Evolutionary conservation across 2,888 invertebrate genomes (phyloP), one percentile per base, ranked within the genome.

Genomic region (Hypena proboscidalis): DNA sequence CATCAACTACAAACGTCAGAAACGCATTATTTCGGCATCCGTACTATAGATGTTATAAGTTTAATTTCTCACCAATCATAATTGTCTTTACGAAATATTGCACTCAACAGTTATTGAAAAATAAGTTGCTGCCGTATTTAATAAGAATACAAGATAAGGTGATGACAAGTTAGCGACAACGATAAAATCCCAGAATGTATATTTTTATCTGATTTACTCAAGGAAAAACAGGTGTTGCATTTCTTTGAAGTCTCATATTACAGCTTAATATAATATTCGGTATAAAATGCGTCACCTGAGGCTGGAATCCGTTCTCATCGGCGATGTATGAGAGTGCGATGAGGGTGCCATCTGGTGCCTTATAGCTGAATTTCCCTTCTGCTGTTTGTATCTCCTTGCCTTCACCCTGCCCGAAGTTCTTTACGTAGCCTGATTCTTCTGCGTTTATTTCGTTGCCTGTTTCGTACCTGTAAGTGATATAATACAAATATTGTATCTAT

Each of bases 231-330:
- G 0, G 23, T 4, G 14, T 14, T 7, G n/a, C 22, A 11, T 6
- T 53, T 49, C 49, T 36, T 17, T 21, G 45, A 45, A 57, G 17
- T 7, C 8, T 7, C n/a, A 9, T 9, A 4, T 11, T 2, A 6
- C 8, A 1, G 15, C 7, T 3, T 8, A 10, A 15, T 7, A 10
- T 7, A 4, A 33, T 0, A 48, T 57, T 48, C 3, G 23, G 17
- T 45, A 39, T 53, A 41, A 26, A 33, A 44, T 33, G 2, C 43
- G 33, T 58, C 58, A 90, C 92, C 83, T 92, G 92, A 5, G 94
- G 93, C 64, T 93, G 93, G 78, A 94, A 94, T 26, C 94, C 94
- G 53, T 94, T 93, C 65, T 94, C 94, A 58, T 94, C 94, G n/a
- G 94, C 94, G 20, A 93, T 92, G 68, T 94, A 95, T 5, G 92